A percentile compares a stretch with the other conserved stretches of the same genome.
These are phyloP conservation scores for Euspilapteryx auroguttella DNA, from an alignment of 2,888 invertebrate species.

Conservation along the genomic window DNA sequence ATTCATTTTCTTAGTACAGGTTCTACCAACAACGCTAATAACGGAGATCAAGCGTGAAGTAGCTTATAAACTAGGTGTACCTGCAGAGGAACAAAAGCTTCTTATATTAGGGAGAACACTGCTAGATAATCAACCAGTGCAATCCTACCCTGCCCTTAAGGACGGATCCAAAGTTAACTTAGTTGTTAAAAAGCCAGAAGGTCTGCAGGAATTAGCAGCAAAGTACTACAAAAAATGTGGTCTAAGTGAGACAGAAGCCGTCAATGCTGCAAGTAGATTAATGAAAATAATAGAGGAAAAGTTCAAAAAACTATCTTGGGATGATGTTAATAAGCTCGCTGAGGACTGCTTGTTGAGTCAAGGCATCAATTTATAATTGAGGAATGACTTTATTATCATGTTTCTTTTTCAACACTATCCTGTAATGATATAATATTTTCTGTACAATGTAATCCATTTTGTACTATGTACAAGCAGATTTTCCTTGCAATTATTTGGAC, in stretches of 20 bases:
- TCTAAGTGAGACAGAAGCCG: constrained; percentile 65
- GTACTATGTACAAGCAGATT: no score
- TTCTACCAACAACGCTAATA: constrained; percentile 60
- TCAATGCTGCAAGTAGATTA: constrained; percentile 59
- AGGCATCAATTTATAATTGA: no score
- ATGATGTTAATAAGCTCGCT: constrained; percentile 61
- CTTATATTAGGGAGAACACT: constrained; percentile 72
- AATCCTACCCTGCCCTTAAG: constrained; percentile 71
- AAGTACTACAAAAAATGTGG: constrained; percentile 64
- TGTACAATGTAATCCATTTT: no score
- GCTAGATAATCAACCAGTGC: constrained; percentile 69
- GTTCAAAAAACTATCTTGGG: constrained; percentile 57
- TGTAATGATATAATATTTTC: no score
- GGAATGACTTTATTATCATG: no score
- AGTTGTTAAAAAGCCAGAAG: constrained; percentile 68
- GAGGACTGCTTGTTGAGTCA: constrained; percentile 27
- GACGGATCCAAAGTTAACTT: constrained; percentile 76
- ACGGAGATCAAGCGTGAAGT: constrained; percentile 71
- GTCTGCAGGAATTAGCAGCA: constrained; percentile 58
- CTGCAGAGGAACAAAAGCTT: constrained; percentile 70
- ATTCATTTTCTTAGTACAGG: constrained; percentile 41
- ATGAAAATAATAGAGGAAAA: constrained; percentile 56
- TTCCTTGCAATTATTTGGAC: no score
- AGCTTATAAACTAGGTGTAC: constrained; percentile 65
- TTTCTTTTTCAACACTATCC: no score